Percentiles rank a stretch among this genome's conserved stretches.
These are phyloP conservation scores for Ephialtes manifestator DNA, from an alignment of 2,888 invertebrate species.

Conservation along the genomic window DNA sequence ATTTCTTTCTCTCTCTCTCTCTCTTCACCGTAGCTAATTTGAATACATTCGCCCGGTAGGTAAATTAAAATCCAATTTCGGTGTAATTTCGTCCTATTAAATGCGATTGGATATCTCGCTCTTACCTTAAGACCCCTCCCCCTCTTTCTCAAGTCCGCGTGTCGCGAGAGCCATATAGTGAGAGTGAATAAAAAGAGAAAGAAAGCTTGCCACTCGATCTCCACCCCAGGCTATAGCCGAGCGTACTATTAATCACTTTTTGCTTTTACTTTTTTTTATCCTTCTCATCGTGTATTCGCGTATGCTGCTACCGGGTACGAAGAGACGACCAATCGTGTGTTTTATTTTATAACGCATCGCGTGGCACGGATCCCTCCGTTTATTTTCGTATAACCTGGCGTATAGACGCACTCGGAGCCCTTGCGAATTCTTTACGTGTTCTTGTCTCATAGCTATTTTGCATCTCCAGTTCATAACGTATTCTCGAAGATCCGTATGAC, in stretches of 20 bases:
- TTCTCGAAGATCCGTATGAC: no score
- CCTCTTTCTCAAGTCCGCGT: constrained; percentile 43
- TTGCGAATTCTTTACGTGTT: background rate
- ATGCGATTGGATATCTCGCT: constrained; percentile 78
- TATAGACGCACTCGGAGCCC: constrained; percentile 9
- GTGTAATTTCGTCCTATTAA: constrained; percentile 85
- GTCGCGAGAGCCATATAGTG: constrained; percentile 45
- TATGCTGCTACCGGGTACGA: constrained; percentile 58
- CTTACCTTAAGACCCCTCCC: constrained; percentile 23
- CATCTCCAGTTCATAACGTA: no score
- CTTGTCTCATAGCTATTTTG: background rate
- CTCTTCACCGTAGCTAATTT: constrained; percentile 79
- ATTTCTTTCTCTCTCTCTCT: constrained; percentile 79
- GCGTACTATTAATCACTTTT: constrained; percentile 65
- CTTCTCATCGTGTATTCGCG: constrained; percentile 46
- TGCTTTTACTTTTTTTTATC: constrained; percentile 49
- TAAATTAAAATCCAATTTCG: constrained; percentile 86
- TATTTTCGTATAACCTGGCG: constrained; percentile 6
- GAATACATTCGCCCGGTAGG: constrained; percentile 82
- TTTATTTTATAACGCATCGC: constrained; percentile 56
- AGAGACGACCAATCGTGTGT: constrained; percentile 37
- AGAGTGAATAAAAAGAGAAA: constrained; percentile 42
- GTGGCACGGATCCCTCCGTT: constrained; percentile 60
- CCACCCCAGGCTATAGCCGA: constrained; percentile 27
- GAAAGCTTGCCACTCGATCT: constrained; percentile 34